Percentiles rank a stretch among this genome's conserved stretches.
Conservation (phyloP, 2,113 vertebrate species). For the Rhinopithecus roxellana region DNA sequence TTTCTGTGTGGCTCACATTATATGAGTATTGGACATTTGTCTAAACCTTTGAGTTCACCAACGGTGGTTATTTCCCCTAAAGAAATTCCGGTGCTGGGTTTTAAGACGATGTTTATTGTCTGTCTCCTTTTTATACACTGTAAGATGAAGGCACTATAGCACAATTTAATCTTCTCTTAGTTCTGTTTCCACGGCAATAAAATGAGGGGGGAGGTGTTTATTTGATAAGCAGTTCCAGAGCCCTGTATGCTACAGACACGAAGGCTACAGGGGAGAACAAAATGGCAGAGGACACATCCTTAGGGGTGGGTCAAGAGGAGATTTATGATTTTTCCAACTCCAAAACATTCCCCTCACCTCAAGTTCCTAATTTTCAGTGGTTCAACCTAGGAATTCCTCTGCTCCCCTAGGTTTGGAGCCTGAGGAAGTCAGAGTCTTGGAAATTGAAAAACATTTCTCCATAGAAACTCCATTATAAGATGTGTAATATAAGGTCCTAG, state of each 20-base stretch:
- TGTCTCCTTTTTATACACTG: not conserved
- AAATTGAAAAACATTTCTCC: not conserved
- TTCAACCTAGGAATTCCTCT: not conserved
- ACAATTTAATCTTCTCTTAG: not conserved
- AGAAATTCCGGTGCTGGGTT: not conserved
- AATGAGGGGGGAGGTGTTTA: not conserved
- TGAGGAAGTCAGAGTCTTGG: not conserved
- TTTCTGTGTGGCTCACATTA: not conserved
- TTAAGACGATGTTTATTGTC: not conserved
- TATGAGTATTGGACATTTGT: not conserved
- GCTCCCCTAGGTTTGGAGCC: not conserved
- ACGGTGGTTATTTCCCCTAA: not conserved
- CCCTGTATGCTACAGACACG: not conserved
- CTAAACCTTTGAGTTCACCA: not conserved
- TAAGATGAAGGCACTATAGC: not conserved
- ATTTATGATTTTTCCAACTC: not conserved
- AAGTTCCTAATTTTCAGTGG: not conserved
- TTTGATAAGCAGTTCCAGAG: not conserved
- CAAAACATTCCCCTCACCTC: not conserved
- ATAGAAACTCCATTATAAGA: not conserved
- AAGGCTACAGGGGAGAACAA: not conserved
- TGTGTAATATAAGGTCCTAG: not conserved
- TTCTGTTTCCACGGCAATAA: not conserved
- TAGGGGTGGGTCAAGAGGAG: not conserved
- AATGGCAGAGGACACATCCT: not conserved